phyloP scores from a whole-genome alignment of 1,140 invertebrate genomes.

The Cyphomyrmex costatus region DNA sequence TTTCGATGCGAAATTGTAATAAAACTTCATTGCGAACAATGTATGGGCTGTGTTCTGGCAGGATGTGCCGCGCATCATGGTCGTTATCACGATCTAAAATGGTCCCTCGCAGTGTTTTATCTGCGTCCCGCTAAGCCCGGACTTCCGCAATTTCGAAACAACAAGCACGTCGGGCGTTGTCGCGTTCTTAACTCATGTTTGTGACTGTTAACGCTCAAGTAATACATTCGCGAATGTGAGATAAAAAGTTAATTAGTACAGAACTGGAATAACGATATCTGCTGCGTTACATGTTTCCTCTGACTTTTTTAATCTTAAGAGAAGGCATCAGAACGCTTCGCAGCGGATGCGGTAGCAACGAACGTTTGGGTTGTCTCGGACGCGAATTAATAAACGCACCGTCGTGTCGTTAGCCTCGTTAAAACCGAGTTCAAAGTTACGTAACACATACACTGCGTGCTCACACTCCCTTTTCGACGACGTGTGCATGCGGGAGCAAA shows the following conservation, averaged over 20 bases:
- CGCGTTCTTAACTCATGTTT: slow-evolving; percentile 19
- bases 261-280: slow-evolving; percentile 5
- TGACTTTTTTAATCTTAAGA: not conserved
- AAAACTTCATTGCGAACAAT: slow-evolving; percentile 46
- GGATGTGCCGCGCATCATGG: slow-evolving; percentile 51
- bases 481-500: not conserved
- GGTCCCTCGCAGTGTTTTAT: slow-evolving; percentile 50
- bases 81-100: slow-evolving; percentile 56
- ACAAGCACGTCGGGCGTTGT: slow-evolving; percentile 25
- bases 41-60: slow-evolving; percentile 48
- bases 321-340: not conserved
- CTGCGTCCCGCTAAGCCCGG: slow-evolving; percentile 31
- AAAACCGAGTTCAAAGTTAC: slow-evolving; percentile 46
- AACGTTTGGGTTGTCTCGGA: slow-evolving; percentile 8
- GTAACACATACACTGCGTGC: not conserved
- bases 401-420: slow-evolving; percentile 52
- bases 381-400: slow-evolving; percentile 40
- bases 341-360: not conserved
- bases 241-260: not conserved
- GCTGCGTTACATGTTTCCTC: not conserved
- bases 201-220: not conserved
- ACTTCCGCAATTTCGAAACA: slow-evolving; percentile 64
- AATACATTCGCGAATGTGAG: not conserved
- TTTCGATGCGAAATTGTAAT: slow-evolving; percentile 44
- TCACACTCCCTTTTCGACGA: slow-evolving; percentile 21